Conservation (phyloP, 2,797 vertebrate species). For the Falco columbarius region DNA sequence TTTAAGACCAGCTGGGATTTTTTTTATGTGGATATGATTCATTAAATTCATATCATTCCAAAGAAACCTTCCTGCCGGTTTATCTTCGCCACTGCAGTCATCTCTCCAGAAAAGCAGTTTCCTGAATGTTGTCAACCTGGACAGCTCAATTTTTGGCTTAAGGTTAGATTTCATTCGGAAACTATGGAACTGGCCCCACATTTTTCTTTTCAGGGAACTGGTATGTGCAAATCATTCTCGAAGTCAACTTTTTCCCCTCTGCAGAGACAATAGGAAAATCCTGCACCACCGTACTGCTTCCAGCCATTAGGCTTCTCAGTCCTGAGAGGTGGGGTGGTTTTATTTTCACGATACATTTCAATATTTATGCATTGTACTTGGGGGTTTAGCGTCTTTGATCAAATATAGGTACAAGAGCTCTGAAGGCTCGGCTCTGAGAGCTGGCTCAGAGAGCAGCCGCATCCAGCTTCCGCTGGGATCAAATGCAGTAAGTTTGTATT, state of each 20-base stretch:
- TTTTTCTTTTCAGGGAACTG: slow-evolving; percentile 63
- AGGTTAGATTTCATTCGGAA: slow-evolving; percentile 71
- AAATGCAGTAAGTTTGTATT: slow-evolving; percentile 50
- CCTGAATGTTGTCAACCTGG: slow-evolving; percentile 76
- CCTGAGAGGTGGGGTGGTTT: neutral
- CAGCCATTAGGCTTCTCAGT: neutral
- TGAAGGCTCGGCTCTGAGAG: neutral
- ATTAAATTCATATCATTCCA: slow-evolving; percentile 84
- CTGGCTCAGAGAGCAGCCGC: neutral
- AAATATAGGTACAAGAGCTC: neutral
- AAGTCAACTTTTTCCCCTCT: slow-evolving; percentile 68
- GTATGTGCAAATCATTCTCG: slow-evolving; percentile 65
- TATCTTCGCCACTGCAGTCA: slow-evolving; percentile 78
- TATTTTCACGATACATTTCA: neutral
- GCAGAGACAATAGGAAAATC: slow-evolving; percentile 73
- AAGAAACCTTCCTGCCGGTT: slow-evolving; percentile 83
- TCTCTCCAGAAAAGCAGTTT: slow-evolving; percentile 75
- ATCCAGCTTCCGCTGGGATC: slow-evolving; percentile 19
- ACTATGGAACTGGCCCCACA: slow-evolving; percentile 35
- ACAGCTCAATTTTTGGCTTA: slow-evolving; percentile 73
- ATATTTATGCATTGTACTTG: neutral
- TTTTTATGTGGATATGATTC: slow-evolving; percentile 81
- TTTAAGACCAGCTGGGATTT: slow-evolving; percentile 86
- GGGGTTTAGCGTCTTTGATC: neutral
- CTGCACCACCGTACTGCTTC: neutral